Conservation (phyloP, 2,797 vertebrate species). For the Kryptopterus vitreolus region DNA sequence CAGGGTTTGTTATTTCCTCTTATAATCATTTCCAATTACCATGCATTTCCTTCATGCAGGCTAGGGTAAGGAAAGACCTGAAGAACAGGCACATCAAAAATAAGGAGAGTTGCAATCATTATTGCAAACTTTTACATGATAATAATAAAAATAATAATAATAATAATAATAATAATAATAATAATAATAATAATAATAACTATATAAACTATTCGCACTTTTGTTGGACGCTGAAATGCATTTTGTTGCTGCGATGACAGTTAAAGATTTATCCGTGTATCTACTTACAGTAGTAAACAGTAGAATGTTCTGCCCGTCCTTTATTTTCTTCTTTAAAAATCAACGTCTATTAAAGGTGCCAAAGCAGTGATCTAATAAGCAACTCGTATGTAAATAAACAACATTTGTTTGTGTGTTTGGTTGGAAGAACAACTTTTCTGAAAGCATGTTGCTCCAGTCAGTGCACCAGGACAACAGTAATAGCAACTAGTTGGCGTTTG, state of each 20-base stretch:
- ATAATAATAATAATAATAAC: no score
- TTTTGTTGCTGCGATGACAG: no score
- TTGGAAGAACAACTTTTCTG: not conserved
- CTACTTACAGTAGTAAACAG: no score
- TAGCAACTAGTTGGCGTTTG: not conserved
- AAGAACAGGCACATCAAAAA: not conserved
- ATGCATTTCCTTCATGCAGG: not conserved
- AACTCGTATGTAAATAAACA: not conserved
- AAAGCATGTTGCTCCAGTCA: not conserved
- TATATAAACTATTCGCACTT: no score
- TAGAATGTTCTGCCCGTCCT: not conserved
- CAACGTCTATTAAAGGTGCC: no score
- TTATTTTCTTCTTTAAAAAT: not conserved
- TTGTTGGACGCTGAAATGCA: no score
- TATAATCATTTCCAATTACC: not conserved
- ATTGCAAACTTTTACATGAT: not conserved
- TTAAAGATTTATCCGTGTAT: no score
- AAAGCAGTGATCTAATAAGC: not conserved
- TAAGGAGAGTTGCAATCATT: not conserved
- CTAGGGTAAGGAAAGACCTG: not conserved
- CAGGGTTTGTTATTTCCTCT: not conserved
- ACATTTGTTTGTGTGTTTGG: not conserved
- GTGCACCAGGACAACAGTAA: not conserved
- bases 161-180: no score
- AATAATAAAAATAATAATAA: no score